Conservation (phyloP, 2,888 invertebrate genomes). For the Drosophila percnosoma region DNA sequence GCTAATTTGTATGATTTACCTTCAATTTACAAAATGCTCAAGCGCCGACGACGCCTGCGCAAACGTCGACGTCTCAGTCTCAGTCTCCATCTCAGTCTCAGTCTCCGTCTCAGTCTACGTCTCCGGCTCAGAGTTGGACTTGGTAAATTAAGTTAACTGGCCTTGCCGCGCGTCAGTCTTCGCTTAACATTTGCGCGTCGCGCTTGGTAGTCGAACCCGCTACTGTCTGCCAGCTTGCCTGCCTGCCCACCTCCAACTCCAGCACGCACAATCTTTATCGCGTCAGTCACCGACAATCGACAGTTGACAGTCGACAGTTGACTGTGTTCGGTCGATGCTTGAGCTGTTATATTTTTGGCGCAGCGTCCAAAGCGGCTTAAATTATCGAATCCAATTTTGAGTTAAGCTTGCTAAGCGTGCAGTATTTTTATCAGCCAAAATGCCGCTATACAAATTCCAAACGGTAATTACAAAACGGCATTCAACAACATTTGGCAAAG, state of each 20-base stretch:
- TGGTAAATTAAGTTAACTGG: slow-evolving; percentile 77
- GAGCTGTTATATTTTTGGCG: slow-evolving; percentile 48
- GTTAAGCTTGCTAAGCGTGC: slow-evolving; percentile 50
- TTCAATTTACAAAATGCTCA: slow-evolving; percentile 51
- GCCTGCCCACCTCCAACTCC: slow-evolving; percentile 16
- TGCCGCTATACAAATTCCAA: slow-evolving; percentile 53
- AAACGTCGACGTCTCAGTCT: slow-evolving; percentile 27
- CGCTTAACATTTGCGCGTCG: slow-evolving; percentile 63
- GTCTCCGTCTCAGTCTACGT: slow-evolving; percentile 31
- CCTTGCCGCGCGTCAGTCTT: slow-evolving; percentile 77
- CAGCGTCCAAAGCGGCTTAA: slow-evolving; percentile 60
- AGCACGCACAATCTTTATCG: slow-evolving; percentile 32
- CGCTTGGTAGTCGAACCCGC: slow-evolving; percentile 45
- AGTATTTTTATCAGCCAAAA: slow-evolving; percentile 49
- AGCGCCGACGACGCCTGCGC: slow-evolving; percentile 19
- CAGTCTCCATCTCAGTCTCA: slow-evolving; percentile 15
- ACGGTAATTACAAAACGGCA: slow-evolving; percentile 67
- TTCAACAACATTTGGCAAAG: slow-evolving; percentile 18
- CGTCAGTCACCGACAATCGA: slow-evolving; percentile 12
- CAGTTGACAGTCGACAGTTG: slow-evolving; percentile 23
- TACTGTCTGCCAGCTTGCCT: slow-evolving; percentile 3
- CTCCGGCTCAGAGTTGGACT: slow-evolving; percentile 45
- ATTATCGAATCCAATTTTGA: slow-evolving; percentile 56
- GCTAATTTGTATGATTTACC: slow-evolving; percentile 35
- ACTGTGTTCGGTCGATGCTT: slow-evolving; percentile 17